These are phyloP conservation scores for Caenorhabditis wallacei DNA, from an alignment of 2,888 invertebrate genomes.

Conservation along the genomic window DNA sequence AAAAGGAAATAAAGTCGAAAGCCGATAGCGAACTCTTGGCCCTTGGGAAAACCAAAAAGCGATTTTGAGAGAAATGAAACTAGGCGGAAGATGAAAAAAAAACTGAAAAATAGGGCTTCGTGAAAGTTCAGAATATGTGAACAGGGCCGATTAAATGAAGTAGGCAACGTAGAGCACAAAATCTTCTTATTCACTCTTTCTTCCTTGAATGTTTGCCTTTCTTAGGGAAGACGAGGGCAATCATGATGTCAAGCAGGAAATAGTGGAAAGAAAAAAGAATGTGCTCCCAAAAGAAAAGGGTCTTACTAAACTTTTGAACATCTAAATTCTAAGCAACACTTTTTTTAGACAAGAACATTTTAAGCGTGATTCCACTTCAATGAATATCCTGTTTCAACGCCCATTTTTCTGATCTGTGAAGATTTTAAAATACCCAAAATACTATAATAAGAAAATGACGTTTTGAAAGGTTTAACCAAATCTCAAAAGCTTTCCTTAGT, in stretches of 20 bases:
- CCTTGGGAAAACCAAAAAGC: conserved; percentile 25
- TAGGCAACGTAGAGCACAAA: conserved; percentile 3
- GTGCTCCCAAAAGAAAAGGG: conserved; percentile 25
- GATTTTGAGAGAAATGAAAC: conserved; percentile 19
- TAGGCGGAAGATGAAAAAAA: conserved; percentile 9
- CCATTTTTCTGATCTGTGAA: no score
- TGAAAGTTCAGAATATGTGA: conserved; percentile 9
- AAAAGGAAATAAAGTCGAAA: conserved; percentile 33
- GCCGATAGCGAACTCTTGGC: conserved; percentile 26
- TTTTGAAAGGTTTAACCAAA: neutral
- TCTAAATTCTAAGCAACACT: no score
- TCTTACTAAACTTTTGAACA: conserved; percentile 7
- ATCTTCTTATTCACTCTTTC: conserved; percentile 14
- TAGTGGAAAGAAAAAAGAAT: conserved; percentile 27
- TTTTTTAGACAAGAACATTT: no score
- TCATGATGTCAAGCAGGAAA: conserved; percentile 51
- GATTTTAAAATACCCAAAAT: neutral
- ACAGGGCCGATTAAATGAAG: conserved; percentile 27
- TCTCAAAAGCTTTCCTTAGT: neutral
- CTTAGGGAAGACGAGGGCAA: conserved; percentile 31
- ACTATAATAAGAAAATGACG: neutral
- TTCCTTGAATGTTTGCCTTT: conserved; percentile 27
- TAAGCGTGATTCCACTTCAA: no score
- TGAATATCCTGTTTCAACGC: no score
- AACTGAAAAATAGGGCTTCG: conserved; percentile 17